Conservation (phyloP, 2,797 vertebrate species). For the Linurgus olivaceus region DNA sequence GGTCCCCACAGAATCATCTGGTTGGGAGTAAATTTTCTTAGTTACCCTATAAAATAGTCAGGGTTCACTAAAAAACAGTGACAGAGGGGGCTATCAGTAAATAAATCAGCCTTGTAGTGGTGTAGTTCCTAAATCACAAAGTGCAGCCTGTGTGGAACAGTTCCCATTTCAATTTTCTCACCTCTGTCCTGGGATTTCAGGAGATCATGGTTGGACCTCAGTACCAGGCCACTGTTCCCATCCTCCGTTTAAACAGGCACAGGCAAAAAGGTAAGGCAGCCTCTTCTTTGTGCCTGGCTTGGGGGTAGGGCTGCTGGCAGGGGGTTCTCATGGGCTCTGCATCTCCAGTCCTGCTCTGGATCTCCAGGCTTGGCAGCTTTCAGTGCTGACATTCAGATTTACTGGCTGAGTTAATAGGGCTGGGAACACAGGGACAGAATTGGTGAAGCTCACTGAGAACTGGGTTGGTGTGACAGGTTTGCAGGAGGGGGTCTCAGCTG, state of each 20-base stretch:
- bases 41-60: not conserved
- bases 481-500: not conserved
- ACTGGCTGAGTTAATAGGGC: not conserved
- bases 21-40: not conserved
- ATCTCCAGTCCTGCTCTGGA: not conserved
- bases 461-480: not conserved
- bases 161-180: not conserved
- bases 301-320: not conserved
- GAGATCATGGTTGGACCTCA: constrained; percentile 94
- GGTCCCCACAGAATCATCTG: not conserved
- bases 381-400: not conserved
- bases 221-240: constrained; percentile 89
- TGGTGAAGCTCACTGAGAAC: not conserved
- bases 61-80: not conserved
- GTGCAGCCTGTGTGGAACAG: accelerated
- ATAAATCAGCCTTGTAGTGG: not conserved
- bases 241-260: constrained; percentile 74
- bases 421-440: not conserved
- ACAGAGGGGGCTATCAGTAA: not conserved
- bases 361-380: not conserved
- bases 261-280: constrained; percentile 81
- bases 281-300: not conserved
- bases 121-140: not conserved
- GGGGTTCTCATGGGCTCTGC: not conserved
- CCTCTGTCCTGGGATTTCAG: constrained; percentile 69